phyloP scores from a whole-genome alignment of 2,888 invertebrate species.

The Tenthredo amoena region DNA sequence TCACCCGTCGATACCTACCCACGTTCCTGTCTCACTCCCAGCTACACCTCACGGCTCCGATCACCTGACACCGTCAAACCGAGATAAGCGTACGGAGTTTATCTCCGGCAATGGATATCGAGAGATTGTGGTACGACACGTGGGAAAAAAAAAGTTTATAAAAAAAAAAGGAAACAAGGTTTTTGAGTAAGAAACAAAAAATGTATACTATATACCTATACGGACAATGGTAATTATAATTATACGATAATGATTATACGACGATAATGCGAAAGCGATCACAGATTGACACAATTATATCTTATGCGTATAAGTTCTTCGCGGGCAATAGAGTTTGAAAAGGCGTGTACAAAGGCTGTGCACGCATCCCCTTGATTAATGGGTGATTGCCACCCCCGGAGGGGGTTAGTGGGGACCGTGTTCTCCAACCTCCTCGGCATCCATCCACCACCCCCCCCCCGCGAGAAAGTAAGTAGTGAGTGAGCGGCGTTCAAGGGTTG shows the following conservation, averaged over 20 bases:
- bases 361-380: conserved; percentile 68
- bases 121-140: conserved; percentile 53
- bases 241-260: neutral
- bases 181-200: neutral
- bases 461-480: conserved; percentile 74
- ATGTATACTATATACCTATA: neutral
- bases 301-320: conserved; percentile 11
- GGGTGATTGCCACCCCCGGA: conserved; percentile 63
- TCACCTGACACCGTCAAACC: conserved; percentile 52
- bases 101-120: neutral
- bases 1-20: neutral
- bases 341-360: conserved; percentile 51
- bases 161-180: neutral
- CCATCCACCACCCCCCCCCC: conserved; percentile 57
- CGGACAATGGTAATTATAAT: neutral
- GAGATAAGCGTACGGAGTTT: neutral
- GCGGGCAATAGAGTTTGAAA: conserved; percentile 51
- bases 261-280: neutral
- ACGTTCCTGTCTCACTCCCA: conserved; percentile 19
- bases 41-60: conserved; percentile 51
- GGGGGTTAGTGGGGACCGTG: conserved; percentile 54
- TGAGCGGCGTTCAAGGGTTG: conserved; percentile 75
- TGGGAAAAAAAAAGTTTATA: neutral
- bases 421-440: conserved; percentile 59
- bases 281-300: neutral